These are phyloP conservation scores for Scaptomyza montana DNA, from an alignment of 1,140 invertebrate species.

Conservation along the genomic window DNA sequence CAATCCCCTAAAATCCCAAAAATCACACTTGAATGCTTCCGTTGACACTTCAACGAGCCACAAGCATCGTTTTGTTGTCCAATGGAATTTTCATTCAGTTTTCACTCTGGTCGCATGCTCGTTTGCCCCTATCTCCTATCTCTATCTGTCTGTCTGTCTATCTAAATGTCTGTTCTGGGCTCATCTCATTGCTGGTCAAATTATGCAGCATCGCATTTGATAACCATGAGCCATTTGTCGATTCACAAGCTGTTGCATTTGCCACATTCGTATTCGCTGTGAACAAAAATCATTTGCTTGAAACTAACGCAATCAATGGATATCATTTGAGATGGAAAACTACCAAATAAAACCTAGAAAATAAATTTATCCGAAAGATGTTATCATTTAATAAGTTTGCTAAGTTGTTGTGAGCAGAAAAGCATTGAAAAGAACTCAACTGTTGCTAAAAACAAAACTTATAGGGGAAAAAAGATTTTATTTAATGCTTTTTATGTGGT, in stretches of 20 bases:
- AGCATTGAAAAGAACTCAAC: too few relatives aligned
- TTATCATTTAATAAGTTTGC: too few relatives aligned
- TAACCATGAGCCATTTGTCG: slow-evolving; percentile 16
- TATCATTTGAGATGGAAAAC: not conserved
- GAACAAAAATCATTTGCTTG: not conserved
- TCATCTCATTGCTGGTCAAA: slow-evolving; percentile 37
- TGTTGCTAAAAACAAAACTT: too few relatives aligned
- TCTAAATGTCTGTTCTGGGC: slow-evolving; percentile 6
- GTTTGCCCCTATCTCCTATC: not conserved
- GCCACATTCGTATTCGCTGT: slow-evolving; percentile 13
- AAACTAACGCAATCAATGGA: slow-evolving; percentile 12
- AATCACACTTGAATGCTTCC: slow-evolving; percentile 53
- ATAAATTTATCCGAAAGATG: too few relatives aligned
- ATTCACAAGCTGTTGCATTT: slow-evolving; percentile 28
- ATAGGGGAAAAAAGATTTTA: too few relatives aligned
- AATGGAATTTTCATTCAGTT: slow-evolving; percentile 20
- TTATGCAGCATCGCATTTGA: slow-evolving; percentile 50
- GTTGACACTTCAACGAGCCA: slow-evolving; percentile 48
- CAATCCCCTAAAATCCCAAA: slow-evolving; percentile 20
- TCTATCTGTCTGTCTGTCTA: not conserved
- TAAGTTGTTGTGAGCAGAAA: too few relatives aligned
- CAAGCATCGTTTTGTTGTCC: slow-evolving; percentile 21
- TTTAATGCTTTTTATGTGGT: too few relatives aligned
- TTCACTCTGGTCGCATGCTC: slow-evolving; percentile 5
- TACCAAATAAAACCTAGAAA: not conserved